Percentiles rank a stretch among this genome's conserved stretches.
These are phyloP conservation scores for Bicyclus anynana DNA, from an alignment of 1,140 invertebrate species.

Conservation along the genomic window DNA sequence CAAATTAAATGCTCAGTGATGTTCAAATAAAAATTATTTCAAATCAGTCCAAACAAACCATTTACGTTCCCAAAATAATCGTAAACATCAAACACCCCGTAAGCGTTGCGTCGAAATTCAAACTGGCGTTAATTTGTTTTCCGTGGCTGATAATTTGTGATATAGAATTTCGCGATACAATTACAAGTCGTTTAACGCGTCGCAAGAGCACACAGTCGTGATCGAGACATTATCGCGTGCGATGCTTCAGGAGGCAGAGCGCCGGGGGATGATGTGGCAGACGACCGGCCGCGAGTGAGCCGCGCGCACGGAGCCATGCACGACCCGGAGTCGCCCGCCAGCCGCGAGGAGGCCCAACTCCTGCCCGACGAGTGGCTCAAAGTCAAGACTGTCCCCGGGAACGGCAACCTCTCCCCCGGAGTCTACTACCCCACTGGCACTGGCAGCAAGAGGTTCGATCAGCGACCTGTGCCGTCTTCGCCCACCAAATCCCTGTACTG, in stretches of 20 bases:
- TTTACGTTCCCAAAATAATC: no score
- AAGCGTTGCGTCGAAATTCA: constrained; percentile 40
- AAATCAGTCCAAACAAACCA: no score
- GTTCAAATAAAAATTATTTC: no score
- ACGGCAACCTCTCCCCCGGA: constrained; percentile 71
- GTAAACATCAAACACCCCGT: neutral
- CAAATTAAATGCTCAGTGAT: no score
- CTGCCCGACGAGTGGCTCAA: constrained; percentile 72
- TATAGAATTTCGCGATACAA: constrained; percentile 69
- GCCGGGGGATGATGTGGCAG: constrained; percentile 59
- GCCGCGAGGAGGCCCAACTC: constrained; percentile 67
- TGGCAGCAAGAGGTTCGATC: constrained; percentile 67
- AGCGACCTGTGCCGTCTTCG: constrained; percentile 56
- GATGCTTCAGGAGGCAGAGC: constrained; percentile 62
- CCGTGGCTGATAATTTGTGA: constrained; percentile 68
- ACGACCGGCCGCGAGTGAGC: constrained; percentile 53
- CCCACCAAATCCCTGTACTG: constrained; percentile 58
- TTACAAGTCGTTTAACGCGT: constrained; percentile 69
- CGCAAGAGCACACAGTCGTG: constrained; percentile 61
- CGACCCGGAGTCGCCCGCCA: constrained; percentile 68
- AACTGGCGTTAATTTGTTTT: constrained; percentile 62
- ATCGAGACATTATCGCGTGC: constrained; percentile 70
- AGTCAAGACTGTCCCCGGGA: constrained; percentile 59
- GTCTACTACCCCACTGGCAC: constrained; percentile 68
- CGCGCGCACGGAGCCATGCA: constrained; percentile 65